Base-by-base conservation (phyloP, 2,113 vertebrate genomes). In the Microcebus tavaratra region DNA sequence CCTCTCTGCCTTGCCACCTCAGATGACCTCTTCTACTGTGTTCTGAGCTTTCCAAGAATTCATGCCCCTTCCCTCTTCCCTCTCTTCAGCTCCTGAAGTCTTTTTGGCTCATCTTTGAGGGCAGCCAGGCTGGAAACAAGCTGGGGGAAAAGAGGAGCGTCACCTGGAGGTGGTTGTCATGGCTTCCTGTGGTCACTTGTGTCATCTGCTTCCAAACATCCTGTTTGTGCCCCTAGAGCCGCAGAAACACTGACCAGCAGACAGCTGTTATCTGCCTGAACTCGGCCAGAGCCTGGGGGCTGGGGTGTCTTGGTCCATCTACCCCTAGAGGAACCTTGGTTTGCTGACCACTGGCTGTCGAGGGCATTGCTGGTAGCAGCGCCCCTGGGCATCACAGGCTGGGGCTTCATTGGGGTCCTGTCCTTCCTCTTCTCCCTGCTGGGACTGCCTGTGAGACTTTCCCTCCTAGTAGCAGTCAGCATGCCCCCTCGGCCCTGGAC, bases 191-290 rank as follows among this genome's bases (percentile, higher is more conserved):
- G 80, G 81, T 87, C 83, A 86, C 75, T 97, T 93, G 81, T 81
- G 86, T 96, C 93, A 73, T 85, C 70, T 59, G 87, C 53, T 95
- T 81, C 80, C 61, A 97, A 87, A 96, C 95, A 96, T 97, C 96
- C 98, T 98, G 97, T 98, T 97, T 97, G 55, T n/a, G 42, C 73
- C 76, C 36, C 29, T 3, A 25, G 57, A 84, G 57, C 48, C 36
- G 65, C 72, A n/a, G 53, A 82, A 80, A 48, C 14, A 3, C 65
- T 81, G 84, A 81, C 90, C 88, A 72, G 50, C 88, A 80, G 72
- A 39, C 84, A 96, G 94, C 84, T 94, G 92, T 67, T 63, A 63
- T 55, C 68, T 70, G 88, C 80, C 90, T 90, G 67, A 75, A n/a
- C 78, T 70, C 0, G 2, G 76, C 29, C 50, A 31, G 36, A 39